Percentiles rank a stretch among this genome's conserved stretches.
Evolutionary conservation across 2,888 invertebrate genomes (phyloP).

Genomic region (Amphipoea lucens): DNA sequence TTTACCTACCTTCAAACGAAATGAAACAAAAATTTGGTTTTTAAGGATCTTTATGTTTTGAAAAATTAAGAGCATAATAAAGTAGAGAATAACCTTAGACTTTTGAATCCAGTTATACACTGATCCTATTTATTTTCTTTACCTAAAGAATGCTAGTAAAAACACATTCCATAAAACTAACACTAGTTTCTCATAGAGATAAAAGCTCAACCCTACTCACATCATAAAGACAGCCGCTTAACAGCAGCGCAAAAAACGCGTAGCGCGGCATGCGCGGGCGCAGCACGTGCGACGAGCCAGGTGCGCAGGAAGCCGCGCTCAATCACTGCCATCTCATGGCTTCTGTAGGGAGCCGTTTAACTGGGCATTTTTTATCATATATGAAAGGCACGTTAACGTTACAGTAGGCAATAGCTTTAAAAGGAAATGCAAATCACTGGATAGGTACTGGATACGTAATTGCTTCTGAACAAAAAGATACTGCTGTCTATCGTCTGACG

Average conservation of each 20-base stretch:
- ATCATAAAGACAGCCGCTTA: slow-evolving; percentile 49
- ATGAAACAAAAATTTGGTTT: neutral
- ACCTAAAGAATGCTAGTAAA: neutral
- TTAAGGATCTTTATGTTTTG: too few relatives aligned
- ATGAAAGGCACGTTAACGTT: slow-evolving; percentile 27
- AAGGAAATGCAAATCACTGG: slow-evolving; percentile 32
- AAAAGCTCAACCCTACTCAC: slow-evolving; percentile 55
- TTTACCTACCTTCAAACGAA: neutral
- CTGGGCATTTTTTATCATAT: slow-evolving; percentile 12
- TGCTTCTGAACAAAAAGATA: slow-evolving; percentile 5
- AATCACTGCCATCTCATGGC: slow-evolving; percentile 61
- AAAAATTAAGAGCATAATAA: neutral
- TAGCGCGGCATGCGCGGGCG: slow-evolving; percentile 40
- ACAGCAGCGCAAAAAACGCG: slow-evolving; percentile 58
- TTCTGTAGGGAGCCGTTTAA: slow-evolving; percentile 38
- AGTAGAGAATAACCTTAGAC: neutral
- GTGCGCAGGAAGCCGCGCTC: slow-evolving; percentile 76
- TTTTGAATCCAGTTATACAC: neutral
- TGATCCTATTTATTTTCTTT: too few relatives aligned
- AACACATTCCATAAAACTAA: neutral
- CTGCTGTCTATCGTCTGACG: neutral
- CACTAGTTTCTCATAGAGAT: slow-evolving; percentile 20
- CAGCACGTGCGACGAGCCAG: slow-evolving; percentile 78
- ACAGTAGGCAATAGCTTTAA: slow-evolving; percentile 20
- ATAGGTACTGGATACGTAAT: neutral